phyloP scores from a whole-genome alignment of 2,113 vertebrate genomes.

The Plestiodon gilberti region DNA sequence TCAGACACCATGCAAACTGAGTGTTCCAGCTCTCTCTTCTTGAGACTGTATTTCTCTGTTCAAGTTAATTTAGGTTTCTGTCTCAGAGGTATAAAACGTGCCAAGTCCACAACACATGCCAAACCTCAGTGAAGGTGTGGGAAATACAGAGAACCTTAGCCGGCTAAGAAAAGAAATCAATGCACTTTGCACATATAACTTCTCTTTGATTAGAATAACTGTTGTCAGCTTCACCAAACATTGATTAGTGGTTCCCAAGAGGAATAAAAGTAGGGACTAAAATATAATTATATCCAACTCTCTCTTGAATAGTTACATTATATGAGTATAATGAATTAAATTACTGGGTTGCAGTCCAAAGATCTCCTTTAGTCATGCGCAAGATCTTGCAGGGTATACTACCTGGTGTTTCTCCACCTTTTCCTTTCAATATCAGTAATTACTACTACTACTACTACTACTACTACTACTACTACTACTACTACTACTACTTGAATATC shows the following conservation, averaged over 20 bases:
- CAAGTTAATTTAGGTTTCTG: conserved; percentile 11
- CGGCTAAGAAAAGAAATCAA: conserved; percentile 9
- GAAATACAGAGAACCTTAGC: background rate
- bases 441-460: too few species aligned
- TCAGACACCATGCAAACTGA: background rate
- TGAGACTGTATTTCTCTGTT: background rate
- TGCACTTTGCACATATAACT: conserved; percentile 6
- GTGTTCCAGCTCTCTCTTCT: background rate
- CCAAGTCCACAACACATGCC: background rate
- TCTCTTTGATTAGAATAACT: conserved; percentile 38
- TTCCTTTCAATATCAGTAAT: background rate
- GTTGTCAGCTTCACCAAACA: background rate
- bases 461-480: too few species aligned
- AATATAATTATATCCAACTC: conserved; percentile 47
- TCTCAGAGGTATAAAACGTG: conserved; percentile 20
- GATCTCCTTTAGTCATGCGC: background rate
- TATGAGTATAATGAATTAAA: conserved; percentile 50
- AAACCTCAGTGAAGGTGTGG: conserved; percentile 13
- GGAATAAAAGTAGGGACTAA: conserved; percentile 33
- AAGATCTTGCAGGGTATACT: background rate
- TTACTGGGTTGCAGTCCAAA: conserved; percentile 33
- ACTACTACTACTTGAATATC: background rate
- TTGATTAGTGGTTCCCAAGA: conserved; percentile 30
- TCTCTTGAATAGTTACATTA: conserved; percentile 48
- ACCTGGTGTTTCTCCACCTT: background rate